Evolutionary conservation across 2,113 vertebrate genomes (phyloP).

Genomic region (Dipodomys merriami): DNA sequence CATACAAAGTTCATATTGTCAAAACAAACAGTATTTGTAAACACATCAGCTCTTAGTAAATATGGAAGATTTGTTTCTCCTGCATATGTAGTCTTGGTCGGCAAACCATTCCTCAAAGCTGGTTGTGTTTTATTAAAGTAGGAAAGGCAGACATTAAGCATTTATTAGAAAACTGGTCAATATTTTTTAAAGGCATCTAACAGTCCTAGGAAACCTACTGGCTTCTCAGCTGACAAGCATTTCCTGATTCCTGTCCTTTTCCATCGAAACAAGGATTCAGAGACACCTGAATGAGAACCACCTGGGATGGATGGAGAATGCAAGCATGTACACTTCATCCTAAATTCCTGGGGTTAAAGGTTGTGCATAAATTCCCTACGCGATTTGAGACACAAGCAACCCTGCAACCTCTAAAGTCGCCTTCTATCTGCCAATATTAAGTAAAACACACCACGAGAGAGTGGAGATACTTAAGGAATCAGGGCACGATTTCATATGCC

Average conservation of each 20-base stretch:
- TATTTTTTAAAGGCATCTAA: neutral
- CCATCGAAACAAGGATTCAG: neutral
- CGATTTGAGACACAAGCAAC: neutral
- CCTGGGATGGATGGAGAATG: neutral
- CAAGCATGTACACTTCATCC: neutral
- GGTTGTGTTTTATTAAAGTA: slow-evolving; percentile 8
- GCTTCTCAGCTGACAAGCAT: neutral
- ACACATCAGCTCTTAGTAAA: slow-evolving; percentile 45
- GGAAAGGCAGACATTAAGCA: slow-evolving; percentile 52
- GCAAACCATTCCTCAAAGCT: slow-evolving; percentile 5
- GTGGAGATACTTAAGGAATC: neutral
- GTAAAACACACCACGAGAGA: neutral
- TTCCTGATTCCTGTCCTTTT: slow-evolving; percentile 39
- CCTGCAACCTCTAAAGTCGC: neutral
- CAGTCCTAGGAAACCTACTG: neutral
- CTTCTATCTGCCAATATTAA: neutral
- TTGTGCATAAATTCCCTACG: slow-evolving; percentile 1
- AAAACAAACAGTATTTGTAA: slow-evolving; percentile 59
- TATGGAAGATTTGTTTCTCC: neutral
- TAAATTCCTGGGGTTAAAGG: neutral
- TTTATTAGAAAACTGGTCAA: slow-evolving; percentile 12
- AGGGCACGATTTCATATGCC: neutral
- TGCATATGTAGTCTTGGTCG: slow-evolving; percentile 2
- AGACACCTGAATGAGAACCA: slow-evolving; percentile 8
- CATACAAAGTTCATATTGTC: neutral